phyloP scores from a whole-genome alignment of 1,140 invertebrate genomes.

The Arctopsyche grandis region DNA sequence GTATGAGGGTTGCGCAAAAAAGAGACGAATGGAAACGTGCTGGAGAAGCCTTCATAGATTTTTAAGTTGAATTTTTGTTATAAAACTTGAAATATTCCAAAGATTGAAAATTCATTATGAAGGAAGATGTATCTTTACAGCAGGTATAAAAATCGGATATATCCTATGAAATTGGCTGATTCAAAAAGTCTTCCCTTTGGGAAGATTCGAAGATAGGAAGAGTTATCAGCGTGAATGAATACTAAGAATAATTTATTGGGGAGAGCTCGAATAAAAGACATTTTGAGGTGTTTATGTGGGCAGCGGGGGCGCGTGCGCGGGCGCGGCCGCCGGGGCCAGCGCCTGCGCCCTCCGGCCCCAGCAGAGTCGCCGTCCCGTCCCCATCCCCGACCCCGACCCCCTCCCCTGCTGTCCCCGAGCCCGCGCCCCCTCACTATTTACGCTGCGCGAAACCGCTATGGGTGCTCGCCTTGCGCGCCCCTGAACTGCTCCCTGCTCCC shows the following conservation, averaged over 20 bases:
- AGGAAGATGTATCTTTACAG: too few species aligned
- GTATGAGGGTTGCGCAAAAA: too few species aligned
- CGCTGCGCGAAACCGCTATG: neutral
- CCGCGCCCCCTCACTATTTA: neutral
- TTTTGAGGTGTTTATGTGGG: neutral
- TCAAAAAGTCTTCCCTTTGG: neutral
- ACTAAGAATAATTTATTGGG: neutral
- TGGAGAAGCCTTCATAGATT: too few species aligned
- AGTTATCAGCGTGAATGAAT: neutral
- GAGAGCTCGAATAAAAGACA: neutral
- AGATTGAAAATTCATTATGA: too few species aligned
- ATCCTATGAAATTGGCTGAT: too few species aligned
- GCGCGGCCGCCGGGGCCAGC: neutral
- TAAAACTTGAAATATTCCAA: too few species aligned
- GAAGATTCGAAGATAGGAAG: too few species aligned
- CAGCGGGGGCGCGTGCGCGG: neutral
- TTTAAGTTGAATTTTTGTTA: too few species aligned
- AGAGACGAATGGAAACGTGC: too few species aligned
- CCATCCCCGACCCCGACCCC: neutral
- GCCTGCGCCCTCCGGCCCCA: slow-evolving; percentile 3
- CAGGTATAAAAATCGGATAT: too few species aligned
- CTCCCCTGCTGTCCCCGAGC: neutral
- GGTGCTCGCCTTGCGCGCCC: neutral
- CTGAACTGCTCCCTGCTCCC: too few species aligned
- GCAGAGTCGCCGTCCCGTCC: neutral